Evolutionary conservation across 2,888 invertebrate genomes (phyloP), one percentile per base, ranked within the genome.

Genomic region (Aleiodes alternator): DNA sequence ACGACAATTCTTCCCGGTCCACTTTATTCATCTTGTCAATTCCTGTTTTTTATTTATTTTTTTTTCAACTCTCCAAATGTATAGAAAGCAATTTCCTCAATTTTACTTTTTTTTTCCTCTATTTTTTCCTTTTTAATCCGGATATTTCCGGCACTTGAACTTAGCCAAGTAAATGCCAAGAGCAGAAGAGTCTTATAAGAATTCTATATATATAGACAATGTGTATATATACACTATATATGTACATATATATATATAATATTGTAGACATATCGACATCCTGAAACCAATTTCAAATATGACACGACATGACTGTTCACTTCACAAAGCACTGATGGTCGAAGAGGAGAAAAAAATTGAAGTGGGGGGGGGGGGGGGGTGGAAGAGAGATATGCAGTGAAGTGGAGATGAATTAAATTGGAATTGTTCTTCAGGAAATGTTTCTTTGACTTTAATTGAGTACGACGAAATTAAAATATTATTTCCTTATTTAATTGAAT

Each of bases 241-340:
- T n/a, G n/a, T n/a, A n/a, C n/a, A n/a, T n/a, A n/a, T 57, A 23
- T 57, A 31, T 57, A 31, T 55, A 16, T 57, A 57, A 29, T n/a
- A 57, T 57, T 31, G n/a, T 57, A 31, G 11, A 23, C 23, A 6
- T 31, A 57, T 57, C 31, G 57, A 57, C 57, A 31, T 29, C 8
- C 6, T 43, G 12, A 57, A 57, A 14, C 57, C 57, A 57, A 57
- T 57, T 57, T 57, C 57, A 31, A 57, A n/a, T 57, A 57, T 57
- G 57, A 57, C 57, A 57, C 57, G 57, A 55, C 43, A 43, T 43
- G 43, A 43, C 11, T 43, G 43, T 43, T 43, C 43, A 43, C 43
- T 43, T 9, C 9, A 43, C 43, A 43, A 9, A 43, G 43, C 4
- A 14, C 1, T 12, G 16, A 23, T 29, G 11, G 56, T 23, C 16